Evolutionary conservation across 2,888 invertebrate genomes (phyloP).

Genomic region (Brachyptera putata): DNA sequence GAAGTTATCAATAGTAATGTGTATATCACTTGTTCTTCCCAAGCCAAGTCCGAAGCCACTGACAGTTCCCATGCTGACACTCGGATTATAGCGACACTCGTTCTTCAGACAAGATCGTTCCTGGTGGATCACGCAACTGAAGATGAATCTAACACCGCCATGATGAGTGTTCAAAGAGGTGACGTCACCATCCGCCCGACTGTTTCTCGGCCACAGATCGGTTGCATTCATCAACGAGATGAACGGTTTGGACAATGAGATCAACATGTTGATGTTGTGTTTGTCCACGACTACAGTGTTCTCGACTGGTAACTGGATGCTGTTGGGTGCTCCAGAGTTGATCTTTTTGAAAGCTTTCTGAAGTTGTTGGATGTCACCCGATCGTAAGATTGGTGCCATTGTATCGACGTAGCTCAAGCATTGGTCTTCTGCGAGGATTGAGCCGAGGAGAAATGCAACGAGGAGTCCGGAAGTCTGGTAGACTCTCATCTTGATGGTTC

Average conservation of each 20-base stretch:
- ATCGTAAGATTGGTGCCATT: background rate
- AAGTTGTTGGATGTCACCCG: background rate
- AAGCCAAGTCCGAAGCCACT: too few relatives aligned
- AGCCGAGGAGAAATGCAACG: background rate
- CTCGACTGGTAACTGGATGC: background rate
- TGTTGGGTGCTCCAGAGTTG: background rate
- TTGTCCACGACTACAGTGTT: background rate
- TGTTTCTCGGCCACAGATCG: constrained; percentile 12
- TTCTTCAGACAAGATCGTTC: background rate
- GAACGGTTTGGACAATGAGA: background rate
- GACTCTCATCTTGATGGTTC: too few relatives aligned
- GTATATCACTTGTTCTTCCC: too few relatives aligned
- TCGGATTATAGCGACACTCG: background rate
- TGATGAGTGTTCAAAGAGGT: background rate
- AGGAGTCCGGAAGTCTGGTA: background rate
- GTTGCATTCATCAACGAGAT: background rate
- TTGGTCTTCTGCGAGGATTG: background rate
- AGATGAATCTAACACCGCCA: background rate
- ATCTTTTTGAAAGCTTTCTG: background rate
- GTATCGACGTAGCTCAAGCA: background rate
- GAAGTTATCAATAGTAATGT: background rate
- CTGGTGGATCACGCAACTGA: background rate
- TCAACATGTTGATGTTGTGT: background rate
- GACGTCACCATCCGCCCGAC: background rate
- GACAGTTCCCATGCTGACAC: background rate